These are phyloP conservation scores for human DNA, from an alignment of 2,113 vertebrate genomes.

Conservation along the genomic window GRCh38 chr11:128684501-128685000, in stretches of 20 bases:
- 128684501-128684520: neutral
- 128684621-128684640: neutral
- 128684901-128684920: neutral
- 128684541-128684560: neutral
- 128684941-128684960: neutral
- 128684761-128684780: neutral
- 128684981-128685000: constrained; percentile 71
- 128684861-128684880: constrained; percentile 67
- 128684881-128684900: neutral
- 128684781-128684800: constrained; percentile 65
- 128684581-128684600: neutral
- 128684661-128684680: neutral
- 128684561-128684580: neutral
- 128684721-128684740: neutral
- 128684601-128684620: neutral
- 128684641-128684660: neutral
- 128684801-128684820: constrained; percentile 74
- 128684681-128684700: too few species aligned
- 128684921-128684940: constrained; percentile 53
- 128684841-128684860: constrained; percentile 75
- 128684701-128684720: neutral
- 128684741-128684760: neutral
- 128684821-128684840: constrained; percentile 67
- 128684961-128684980: constrained; percentile 49
- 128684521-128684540: neutral